Percentiles rank a stretch among this genome's conserved stretches.
Conservation (phyloP, 2,888 invertebrate species). For the Ectropis crepuscularia region DNA sequence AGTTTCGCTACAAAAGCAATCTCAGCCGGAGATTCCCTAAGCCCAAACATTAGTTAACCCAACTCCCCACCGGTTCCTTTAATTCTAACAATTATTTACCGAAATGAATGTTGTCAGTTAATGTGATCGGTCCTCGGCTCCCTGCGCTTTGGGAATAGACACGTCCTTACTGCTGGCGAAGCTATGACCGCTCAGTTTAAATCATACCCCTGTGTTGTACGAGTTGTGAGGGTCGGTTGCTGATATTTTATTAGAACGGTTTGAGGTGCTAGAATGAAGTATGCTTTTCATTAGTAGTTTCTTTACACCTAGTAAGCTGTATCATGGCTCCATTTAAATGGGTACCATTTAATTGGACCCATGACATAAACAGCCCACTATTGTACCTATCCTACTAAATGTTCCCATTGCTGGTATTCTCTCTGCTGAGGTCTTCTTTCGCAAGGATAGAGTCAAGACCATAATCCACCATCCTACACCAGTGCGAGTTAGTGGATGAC, state of each 20-base stretch:
- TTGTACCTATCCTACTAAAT: too few relatives aligned
- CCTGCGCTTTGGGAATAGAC: conserved; percentile 32
- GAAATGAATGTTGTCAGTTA: conserved; percentile 40
- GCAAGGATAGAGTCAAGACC: too few relatives aligned
- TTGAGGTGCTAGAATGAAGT: background rate
- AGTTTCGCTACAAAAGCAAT: conserved; percentile 14
- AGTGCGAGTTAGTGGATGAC: too few relatives aligned
- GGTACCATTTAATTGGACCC: too few relatives aligned
- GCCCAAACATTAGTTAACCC: conserved; percentile 33
- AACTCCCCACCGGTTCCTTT: conserved; percentile 28
- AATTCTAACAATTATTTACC: conserved; percentile 41
- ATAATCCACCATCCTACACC: too few relatives aligned
- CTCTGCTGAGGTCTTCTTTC: too few relatives aligned
- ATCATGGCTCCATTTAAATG: too few relatives aligned
- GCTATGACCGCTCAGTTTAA: conserved; percentile 40
- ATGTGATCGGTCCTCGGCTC: conserved; percentile 20
- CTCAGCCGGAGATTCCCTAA: conserved; percentile 15
- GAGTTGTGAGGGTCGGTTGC: conserved; percentile 47
- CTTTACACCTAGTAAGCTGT: too few relatives aligned
- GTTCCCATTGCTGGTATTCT: too few relatives aligned
- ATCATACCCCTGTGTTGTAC: conserved; percentile 47
- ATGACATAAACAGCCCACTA: too few relatives aligned
- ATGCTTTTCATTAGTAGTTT: too few relatives aligned
- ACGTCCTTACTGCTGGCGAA: conserved; percentile 25
- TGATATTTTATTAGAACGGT: conserved; percentile 22